Conservation (phyloP, 2,797 vertebrate species). For the Heliangelus exortis region DNA sequence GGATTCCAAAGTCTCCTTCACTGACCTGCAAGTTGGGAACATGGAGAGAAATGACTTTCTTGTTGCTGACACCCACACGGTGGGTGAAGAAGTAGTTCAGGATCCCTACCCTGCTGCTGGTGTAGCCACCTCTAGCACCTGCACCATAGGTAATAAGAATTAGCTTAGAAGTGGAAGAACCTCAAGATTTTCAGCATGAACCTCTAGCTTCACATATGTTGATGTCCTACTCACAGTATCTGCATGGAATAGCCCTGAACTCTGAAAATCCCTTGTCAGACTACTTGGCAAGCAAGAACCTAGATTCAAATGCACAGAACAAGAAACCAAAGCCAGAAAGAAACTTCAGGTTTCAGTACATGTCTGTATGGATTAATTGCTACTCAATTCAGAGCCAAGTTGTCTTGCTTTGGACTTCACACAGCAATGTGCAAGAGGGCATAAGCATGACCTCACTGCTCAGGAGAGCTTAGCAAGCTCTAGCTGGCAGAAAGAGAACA, state of each 20-base stretch:
- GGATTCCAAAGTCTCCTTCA: constrained; percentile 76
- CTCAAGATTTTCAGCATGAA: not conserved
- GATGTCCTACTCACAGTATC: rapidly evolving
- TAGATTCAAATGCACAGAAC: not conserved
- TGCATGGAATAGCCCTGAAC: rapidly evolving
- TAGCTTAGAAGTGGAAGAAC: not conserved
- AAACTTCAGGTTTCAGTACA: not conserved
- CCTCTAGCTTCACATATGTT: not conserved
- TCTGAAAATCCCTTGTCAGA: not conserved
- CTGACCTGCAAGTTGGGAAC: constrained; percentile 59
- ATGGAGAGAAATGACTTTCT: not conserved
- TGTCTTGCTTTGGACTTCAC: not conserved
- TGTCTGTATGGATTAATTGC: not conserved
- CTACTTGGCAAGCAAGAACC: not conserved
- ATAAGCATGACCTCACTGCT: not conserved
- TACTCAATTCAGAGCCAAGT: not conserved
- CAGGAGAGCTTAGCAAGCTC: not conserved
- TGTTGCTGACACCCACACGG: not conserved
- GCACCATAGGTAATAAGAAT: not conserved
- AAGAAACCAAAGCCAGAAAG: not conserved
- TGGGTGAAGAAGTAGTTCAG: not conserved
- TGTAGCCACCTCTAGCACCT: not conserved
- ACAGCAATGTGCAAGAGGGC: not conserved
- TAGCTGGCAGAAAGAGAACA: not conserved
- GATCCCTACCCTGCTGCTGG: not conserved